Evolutionary conservation across 2,888 invertebrate genomes (phyloP), one percentile per base, ranked within the genome.

Genomic region (Entomobrya multifasciata): DNA sequence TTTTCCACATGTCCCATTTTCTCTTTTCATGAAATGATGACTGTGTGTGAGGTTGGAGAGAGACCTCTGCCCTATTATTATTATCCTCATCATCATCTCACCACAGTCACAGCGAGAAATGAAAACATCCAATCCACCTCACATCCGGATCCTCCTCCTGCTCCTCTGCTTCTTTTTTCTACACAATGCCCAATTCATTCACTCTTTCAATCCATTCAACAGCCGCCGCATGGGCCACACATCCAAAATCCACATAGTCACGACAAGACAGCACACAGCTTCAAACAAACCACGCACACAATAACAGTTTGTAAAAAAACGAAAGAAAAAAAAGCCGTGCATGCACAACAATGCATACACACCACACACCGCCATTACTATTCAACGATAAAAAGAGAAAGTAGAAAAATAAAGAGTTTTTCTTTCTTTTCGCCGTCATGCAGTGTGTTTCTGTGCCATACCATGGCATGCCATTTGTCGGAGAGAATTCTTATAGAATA

Each of bases 121-220:
- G 67, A 67, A 67, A 67, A 44, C 67, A 67, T 41, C 44, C 67
- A 67, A 44, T 67, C 20, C 67, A 67, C 67, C 67, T 67, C 67
- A 41, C 60, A 62, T 62, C 67, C 41, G 67, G 44, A 67, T 67
- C 67, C 67, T 44, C 22, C 44, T 67, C 22, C 30, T 30, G 25
- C 5, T 60, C 27, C 27, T 20, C 11, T 20, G 3, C 15, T 20
- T 27, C 17, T 60, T 13, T n/a, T n/a, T 60, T 65, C 41, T 65
- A 17, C 36, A 65, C 65, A 65, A 60, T 60, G 27, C 60, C 27
- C 62, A 36, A 30, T 44, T 67, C 67, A 67, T 62, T 27, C 67
- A 67, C n/a, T 62, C 62, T n/a, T 60, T 17, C 60, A 60, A 15
- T 15, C 25, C 60, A 15, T 27, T 13, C 6, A 60, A 10, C 22